Evolutionary conservation across 1,140 invertebrate genomes (phyloP), one percentile per base, ranked within the genome.

Genomic region (Anagrus nilaparvatae): DNA sequence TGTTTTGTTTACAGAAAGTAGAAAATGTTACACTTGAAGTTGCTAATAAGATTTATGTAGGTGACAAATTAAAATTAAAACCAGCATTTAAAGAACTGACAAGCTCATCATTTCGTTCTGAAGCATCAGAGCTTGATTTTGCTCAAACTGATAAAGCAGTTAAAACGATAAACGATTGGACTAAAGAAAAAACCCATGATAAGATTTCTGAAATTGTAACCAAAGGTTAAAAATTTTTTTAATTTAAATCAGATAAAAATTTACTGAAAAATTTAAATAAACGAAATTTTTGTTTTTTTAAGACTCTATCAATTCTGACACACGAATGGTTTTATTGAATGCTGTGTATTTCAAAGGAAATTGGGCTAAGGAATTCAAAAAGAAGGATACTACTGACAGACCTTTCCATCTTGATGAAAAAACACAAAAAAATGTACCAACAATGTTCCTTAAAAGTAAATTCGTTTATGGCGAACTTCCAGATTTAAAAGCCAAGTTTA

Each of bases 321-420:
- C 71, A 51, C 63, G 44, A 31, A 57, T 75, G 51, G 72, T 78
- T 46, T 68, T 77, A 35, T 70, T 72, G 36, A 85, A 82, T 60
- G 77, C 77, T 16, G 67, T 80, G 32, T 79, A 79, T 59, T 83
- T 81, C 59, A 79, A 82, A 69, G 79, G 78, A 16, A 60, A 67
- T 25, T 86, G 82, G 83, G 52, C 64, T 24, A 52, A 58, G 23
- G 67, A 70, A 47, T 85, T 86, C 52, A 53, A 71, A 44, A 51
- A 58, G 25, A 50, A 59, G 5, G 42, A 54, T 3, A 84, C 82
- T 1, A 48, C 49, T 6, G 54, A 63, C 8, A 59, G 60, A 37
- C 50, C 63, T 32, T 84, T 83, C 54, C 62, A 71, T 47, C 47
- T 71, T 2, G 58, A 52, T 34, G 56, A 65, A 14, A 58, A 45